Percentiles rank a stretch among this genome's conserved stretches.
phyloP scores from a whole-genome alignment of 2,797 vertebrate species.

The Mustela erminea region DNA sequence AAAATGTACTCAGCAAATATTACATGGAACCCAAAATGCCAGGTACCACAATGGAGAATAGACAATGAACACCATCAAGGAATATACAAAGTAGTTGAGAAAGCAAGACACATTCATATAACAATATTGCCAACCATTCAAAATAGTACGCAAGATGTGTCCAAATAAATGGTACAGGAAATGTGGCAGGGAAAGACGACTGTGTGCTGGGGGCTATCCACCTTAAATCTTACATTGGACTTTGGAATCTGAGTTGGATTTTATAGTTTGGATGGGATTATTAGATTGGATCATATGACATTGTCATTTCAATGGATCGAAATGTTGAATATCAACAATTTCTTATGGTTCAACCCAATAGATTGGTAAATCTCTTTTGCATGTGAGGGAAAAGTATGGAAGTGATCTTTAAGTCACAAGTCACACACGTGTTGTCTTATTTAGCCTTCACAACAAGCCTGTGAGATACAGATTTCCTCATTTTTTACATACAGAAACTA shows the following conservation, averaged over 20 bases:
- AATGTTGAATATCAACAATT: neutral
- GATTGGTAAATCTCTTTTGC: neutral
- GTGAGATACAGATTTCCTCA: neutral
- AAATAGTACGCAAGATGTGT: neutral
- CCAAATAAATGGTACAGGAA: neutral
- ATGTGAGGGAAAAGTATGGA: neutral
- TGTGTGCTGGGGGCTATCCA: too few species aligned
- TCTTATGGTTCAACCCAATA: neutral
- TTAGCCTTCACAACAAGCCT: neutral
- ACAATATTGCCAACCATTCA: neutral
- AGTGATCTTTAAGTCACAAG: neutral
- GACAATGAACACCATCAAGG: neutral
- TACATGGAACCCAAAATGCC: neutral
- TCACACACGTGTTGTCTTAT: neutral
- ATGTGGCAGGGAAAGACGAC: neutral
- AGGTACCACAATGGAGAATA: neutral
- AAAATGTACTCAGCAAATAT: constrained; percentile 42
- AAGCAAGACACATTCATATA: neutral
- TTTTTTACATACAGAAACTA: neutral
- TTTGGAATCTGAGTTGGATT: neutral
- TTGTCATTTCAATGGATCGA: neutral
- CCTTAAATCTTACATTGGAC: neutral
- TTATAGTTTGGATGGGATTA: neutral
- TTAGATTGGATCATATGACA: constrained; percentile 5
- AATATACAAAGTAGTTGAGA: neutral